Conservation (phyloP, 53 echinoderm and acorn worm species). For the Echinarachnius parma region DNA sequence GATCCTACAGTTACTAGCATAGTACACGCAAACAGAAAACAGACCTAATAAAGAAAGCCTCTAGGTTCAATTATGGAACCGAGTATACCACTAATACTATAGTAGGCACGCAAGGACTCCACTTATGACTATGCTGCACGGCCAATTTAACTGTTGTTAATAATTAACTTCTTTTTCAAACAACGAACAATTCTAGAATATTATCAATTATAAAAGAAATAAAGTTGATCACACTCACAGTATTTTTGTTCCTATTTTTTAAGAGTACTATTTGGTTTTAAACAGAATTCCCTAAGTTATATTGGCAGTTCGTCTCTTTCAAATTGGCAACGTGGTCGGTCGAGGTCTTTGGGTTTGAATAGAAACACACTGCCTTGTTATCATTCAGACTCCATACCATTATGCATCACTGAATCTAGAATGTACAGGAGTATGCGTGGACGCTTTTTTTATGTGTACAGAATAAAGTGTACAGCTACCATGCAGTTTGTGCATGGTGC, state of each 20-base stretch:
- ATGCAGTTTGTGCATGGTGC: too few relatives aligned
- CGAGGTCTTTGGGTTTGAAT: conserved; percentile 50
- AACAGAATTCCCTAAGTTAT: neutral
- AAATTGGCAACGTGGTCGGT: conserved; percentile 40
- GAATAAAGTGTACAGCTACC: too few relatives aligned
- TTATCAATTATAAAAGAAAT: too few relatives aligned
- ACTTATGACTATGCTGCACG: conserved; percentile 30
- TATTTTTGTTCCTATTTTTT: too few relatives aligned
- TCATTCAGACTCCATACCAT: conserved; percentile 54
- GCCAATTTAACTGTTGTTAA: conserved; percentile 47
- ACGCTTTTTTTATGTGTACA: too few relatives aligned
- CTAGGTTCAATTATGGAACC: conserved; percentile 50
- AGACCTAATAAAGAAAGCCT: conserved; percentile 46
- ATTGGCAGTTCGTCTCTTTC: neutral
- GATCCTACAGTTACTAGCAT: too few relatives aligned
- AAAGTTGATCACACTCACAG: too few relatives aligned
- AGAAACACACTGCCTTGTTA: conserved; percentile 52
- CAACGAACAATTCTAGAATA: too few relatives aligned
- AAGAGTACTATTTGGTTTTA: too few relatives aligned
- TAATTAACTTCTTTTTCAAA: conserved; percentile 41
- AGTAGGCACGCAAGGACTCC: conserved; percentile 27
- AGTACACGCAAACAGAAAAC: neutral
- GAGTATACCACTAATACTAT: conserved; percentile 26
- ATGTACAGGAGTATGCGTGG: too few relatives aligned
- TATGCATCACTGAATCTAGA: conserved; percentile 49